Conservation (phyloP, 2,888 invertebrate species). For the Cylindroiulus punctatus region DNA sequence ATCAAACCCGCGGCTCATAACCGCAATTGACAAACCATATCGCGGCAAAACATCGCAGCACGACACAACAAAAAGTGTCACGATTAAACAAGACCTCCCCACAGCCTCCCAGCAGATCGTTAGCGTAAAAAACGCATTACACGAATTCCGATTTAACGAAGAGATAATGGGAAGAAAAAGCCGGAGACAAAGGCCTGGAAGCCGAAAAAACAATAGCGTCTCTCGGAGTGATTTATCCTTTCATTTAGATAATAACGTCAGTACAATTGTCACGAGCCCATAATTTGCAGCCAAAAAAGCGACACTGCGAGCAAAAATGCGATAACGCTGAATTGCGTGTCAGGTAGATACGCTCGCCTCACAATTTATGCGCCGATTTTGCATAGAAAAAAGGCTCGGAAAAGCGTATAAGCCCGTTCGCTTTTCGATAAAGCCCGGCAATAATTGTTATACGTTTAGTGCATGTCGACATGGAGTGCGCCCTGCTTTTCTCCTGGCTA, state of each 20-base stretch:
- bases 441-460: constrained; percentile 10
- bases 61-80: not conserved
- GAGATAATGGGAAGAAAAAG: constrained; percentile 18
- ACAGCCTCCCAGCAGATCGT: not conserved
- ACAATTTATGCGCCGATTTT: constrained; percentile 5
- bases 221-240: constrained; percentile 6
- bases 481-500: not conserved
- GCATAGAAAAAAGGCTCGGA: not conserved
- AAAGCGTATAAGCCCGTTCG: not conserved
- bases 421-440: not conserved
- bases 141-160: constrained; percentile 1
- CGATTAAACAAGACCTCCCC: not conserved
- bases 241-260: constrained; percentile 10
- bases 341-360: constrained; percentile 10
- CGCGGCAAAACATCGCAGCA: not conserved
- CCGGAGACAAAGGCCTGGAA: not conserved
- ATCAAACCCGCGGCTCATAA: not conserved
- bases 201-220: constrained; percentile 18
- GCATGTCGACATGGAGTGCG: not conserved
- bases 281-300: not conserved
- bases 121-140: constrained; percentile 18
- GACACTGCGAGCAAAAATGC: not conserved
- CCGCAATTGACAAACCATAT: not conserved
- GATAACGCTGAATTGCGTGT: constrained; percentile 18
- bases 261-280: constrained; percentile 18